Evolutionary conservation across 2,113 vertebrate species (phyloP), one percentile per base, ranked within the genome.

Genomic region (Lagenorhynchus albirostris): DNA sequence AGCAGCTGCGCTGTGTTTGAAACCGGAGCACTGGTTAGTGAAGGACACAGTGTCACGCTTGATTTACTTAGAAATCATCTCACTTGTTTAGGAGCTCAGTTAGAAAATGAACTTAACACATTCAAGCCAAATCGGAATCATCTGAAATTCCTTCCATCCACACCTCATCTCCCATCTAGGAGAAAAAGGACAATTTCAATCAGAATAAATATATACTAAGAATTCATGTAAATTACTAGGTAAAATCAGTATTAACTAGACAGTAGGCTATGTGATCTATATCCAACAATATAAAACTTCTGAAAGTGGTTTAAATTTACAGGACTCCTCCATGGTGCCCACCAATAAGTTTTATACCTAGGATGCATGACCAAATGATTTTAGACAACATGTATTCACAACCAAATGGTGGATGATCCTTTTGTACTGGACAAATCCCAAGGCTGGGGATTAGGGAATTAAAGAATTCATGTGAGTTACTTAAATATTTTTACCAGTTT

Each of bases 1-100:
- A 53, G 60, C 87, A 94, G 94, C 87, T 96, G 94, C 47, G 2
- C 36, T 14, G 17, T 33, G 84, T 97, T 81, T 97, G 94, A 97
- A 96, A 97, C 50, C 10, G 0, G 96, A 94, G 84, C 67, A 31
- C 53, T n/a, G 63, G n/a, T 44, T 36, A 70, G 31, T 21, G 12
- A 77, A 94, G 82, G 90, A 94, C 71, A 90, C 70, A 74, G 47
- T 4, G 21, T 92, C 71, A 94, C 36, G 71, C 74, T 94, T 96
- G 89, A 41, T 89, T 96, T 96, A 60, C 83, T 95, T 81, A 94
- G 89, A 89, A 96, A 96, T 92, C 82, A 93, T 41, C 53, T 95
- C 79, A 84, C 18, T 89, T 92, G n/a, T 79, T 68, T 15, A 84
- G 60, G 29, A 60, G 60, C 47, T 94, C 74, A 65, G 65, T 90